These are phyloP conservation scores for Agrypnia vestita DNA, from an alignment of 1,140 invertebrate genomes.

Conservation along the genomic window DNA sequence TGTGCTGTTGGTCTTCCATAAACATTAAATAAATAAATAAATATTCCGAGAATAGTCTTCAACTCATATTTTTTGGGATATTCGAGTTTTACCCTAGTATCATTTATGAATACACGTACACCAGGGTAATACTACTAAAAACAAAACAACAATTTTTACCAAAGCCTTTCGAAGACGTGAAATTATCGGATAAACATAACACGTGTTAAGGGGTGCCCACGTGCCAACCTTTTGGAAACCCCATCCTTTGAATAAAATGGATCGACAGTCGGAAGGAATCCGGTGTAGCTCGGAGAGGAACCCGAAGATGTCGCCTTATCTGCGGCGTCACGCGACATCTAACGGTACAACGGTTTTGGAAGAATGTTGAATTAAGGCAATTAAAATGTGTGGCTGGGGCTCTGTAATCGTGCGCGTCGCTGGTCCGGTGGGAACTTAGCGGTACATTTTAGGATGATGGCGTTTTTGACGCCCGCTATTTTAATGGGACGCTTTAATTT, in stretches of 20 bases:
- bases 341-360: conserved; percentile 15
- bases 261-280: neutral
- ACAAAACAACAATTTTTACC: too few species aligned
- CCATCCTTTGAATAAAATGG: neutral
- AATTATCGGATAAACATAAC: too few species aligned
- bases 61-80: too few species aligned
- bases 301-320: conserved; percentile 32
- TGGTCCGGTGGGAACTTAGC: conserved; percentile 27
- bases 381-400: conserved; percentile 25
- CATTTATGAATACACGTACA: too few species aligned
- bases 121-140: too few species aligned
- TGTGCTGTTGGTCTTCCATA: too few species aligned
- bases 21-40: too few species aligned
- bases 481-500: conserved; percentile 12
- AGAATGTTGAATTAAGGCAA: conserved; percentile 34
- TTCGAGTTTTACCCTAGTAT: too few species aligned
- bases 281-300: neutral
- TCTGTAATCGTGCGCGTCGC: conserved; percentile 14
- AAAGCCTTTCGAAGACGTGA: too few species aligned
- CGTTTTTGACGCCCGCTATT: conserved; percentile 36
- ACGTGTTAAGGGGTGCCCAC: too few species aligned
- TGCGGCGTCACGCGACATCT: conserved; percentile 28
- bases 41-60: too few species aligned
- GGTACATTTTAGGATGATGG: neutral
- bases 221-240: too few species aligned